These are phyloP conservation scores for Leptosomus discolor DNA, from an alignment of 2,113 vertebrate species.

Conservation along the genomic window DNA sequence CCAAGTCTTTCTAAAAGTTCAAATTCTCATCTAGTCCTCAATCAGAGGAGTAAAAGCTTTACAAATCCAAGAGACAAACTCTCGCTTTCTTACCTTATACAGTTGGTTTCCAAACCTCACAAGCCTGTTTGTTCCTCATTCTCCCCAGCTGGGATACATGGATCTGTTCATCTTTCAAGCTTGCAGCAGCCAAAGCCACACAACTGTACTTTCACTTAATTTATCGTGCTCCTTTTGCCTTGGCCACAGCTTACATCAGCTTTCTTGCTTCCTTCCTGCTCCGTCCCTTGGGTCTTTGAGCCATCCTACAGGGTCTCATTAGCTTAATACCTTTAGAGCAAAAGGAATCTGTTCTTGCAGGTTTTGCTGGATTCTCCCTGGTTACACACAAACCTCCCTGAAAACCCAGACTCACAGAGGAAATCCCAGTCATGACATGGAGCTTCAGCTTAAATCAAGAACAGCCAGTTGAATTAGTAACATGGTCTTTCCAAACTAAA, in stretches of 20 bases:
- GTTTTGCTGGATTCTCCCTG: not conserved
- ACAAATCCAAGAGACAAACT: not conserved
- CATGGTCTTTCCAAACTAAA: not conserved
- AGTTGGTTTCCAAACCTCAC: not conserved
- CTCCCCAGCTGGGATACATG: not conserved
- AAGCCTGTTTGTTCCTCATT: not conserved
- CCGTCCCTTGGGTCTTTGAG: not conserved
- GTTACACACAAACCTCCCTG: not conserved
- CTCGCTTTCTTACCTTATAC: not conserved
- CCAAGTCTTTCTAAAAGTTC: not conserved
- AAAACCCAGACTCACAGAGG: not conserved
- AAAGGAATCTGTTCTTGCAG: not conserved
- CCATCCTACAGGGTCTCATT: not conserved
- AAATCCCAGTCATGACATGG: not conserved
- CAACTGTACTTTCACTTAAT: not conserved
- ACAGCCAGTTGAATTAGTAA: not conserved
- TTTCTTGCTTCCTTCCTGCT: constrained; percentile 40
- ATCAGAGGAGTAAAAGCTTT: not conserved
- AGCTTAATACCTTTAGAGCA: constrained; percentile 21
- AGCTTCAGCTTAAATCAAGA: not conserved
- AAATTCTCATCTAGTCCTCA: not conserved
- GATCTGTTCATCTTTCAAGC: not conserved
- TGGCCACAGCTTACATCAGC: not conserved
- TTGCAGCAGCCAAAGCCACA: not conserved
- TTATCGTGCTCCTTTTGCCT: not conserved